Conservation (phyloP, 1,140 invertebrate genomes). For the Aphidius ervi region DNA sequence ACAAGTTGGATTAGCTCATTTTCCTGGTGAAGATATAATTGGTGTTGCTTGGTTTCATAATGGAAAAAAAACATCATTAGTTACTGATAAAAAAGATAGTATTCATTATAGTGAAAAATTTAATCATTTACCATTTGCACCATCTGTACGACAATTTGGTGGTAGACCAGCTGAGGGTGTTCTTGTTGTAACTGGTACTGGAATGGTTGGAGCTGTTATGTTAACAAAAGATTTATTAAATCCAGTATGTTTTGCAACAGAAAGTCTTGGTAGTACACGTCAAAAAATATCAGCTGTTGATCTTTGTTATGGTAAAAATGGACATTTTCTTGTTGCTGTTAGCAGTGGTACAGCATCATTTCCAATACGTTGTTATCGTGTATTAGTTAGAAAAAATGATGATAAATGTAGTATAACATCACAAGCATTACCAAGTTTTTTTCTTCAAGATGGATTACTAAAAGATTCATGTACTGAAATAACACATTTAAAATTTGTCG, state of each 20-base stretch:
- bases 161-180: conserved; percentile 77
- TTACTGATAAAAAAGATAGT: conserved; percentile 77
- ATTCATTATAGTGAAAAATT: conserved; percentile 82
- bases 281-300: conserved; percentile 72
- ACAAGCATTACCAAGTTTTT: conserved; percentile 78
- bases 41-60: conserved; percentile 80
- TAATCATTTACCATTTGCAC: conserved; percentile 67
- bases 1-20: conserved; percentile 48
- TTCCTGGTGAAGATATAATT: conserved; percentile 76
- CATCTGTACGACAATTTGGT: conserved; percentile 82
- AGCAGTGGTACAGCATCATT: conserved; percentile 64
- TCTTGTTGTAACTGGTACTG: conserved; percentile 68
- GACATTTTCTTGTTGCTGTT: conserved; percentile 75
- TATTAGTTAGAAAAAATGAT: conserved; percentile 59
- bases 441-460: conserved; percentile 61
- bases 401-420: conserved; percentile 61
- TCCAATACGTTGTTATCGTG: conserved; percentile 72
- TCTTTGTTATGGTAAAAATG: conserved; percentile 73
- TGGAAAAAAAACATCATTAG: conserved; percentile 63
- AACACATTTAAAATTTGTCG: conserved; percentile 75
- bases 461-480: conserved; percentile 55
- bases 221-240: conserved; percentile 54
- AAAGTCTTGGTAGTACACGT: conserved; percentile 70
- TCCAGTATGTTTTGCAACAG: conserved; percentile 52
- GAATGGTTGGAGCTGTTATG: conserved; percentile 71